A percentile compares a stretch with the other conserved stretches of the same genome.
Conservation (phyloP, 2,888 invertebrate genomes). For the Stegana nigrithorax region DNA sequence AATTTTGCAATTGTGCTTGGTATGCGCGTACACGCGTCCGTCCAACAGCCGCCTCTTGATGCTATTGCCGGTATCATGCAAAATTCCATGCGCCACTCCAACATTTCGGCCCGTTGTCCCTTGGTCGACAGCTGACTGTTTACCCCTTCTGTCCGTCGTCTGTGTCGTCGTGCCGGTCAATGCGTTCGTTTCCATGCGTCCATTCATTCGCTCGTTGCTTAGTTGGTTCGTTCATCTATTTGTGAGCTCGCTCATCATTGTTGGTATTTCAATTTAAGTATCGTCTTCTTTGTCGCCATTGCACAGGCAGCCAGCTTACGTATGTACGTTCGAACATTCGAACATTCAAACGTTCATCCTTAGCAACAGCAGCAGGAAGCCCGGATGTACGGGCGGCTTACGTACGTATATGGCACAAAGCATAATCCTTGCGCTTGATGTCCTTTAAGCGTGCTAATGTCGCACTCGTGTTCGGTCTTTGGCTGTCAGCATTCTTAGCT, state of each 20-base stretch:
- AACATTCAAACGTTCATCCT: too few species aligned
- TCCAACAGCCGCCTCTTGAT: too few species aligned
- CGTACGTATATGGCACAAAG: not conserved
- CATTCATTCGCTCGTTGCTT: not conserved
- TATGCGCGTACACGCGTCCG: not conserved
- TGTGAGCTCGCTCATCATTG: conserved; percentile 12
- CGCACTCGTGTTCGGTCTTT: not conserved
- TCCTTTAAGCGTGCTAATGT: conserved; percentile 23
- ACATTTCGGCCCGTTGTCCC: too few species aligned
- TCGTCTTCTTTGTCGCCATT: conserved; percentile 12
- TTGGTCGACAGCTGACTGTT: too few species aligned
- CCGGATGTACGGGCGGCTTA: not conserved
- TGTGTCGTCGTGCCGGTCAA: too few species aligned
- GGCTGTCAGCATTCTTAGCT: not conserved
- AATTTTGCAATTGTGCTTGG: conserved; percentile 19
- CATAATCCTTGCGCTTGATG: conserved; percentile 24
- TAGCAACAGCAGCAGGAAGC: not conserved
- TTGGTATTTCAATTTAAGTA: conserved; percentile 27
- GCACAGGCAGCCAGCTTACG: not conserved
- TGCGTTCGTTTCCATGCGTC: not conserved
- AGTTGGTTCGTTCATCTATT: not conserved
- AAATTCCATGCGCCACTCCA: conserved; percentile 1
- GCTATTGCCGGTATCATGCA: conserved; percentile 3
- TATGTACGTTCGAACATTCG: too few species aligned
- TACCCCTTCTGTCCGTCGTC: too few species aligned